Percentiles rank a stretch among this genome's conserved stretches.
Evolutionary conservation across 1,140 invertebrate species (phyloP).

Genomic region (Sminthurinus signatus): DNA sequence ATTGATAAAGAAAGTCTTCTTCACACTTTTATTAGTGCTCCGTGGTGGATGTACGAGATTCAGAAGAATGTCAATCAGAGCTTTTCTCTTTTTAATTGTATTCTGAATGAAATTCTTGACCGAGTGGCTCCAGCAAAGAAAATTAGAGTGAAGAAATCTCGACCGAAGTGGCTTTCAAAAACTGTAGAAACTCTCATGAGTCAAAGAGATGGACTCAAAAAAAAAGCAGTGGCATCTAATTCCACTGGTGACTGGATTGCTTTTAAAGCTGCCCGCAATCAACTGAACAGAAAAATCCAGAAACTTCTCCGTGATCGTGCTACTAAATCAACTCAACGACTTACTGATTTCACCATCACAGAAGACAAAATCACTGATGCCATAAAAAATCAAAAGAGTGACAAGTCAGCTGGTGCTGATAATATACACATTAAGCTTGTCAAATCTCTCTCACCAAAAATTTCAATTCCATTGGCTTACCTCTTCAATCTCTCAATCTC

Average conservation of each 20-base stretch:
- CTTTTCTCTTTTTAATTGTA: background rate
- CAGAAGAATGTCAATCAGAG: background rate
- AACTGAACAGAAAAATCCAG: background rate
- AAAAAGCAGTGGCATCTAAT: background rate
- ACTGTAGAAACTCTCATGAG: background rate
- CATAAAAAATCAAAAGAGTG: background rate
- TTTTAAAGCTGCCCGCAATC: background rate
- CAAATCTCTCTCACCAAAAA: background rate
- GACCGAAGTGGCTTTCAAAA: background rate
- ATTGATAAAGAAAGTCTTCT: background rate
- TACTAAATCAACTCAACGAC: background rate
- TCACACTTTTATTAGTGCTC: background rate
- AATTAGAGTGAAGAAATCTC: background rate
- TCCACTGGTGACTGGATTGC: background rate
- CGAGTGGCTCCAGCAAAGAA: background rate
- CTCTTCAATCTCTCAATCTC: background rate
- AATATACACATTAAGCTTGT: background rate
- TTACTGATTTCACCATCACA: background rate
- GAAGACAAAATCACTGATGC: background rate
- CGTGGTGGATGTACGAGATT: background rate
- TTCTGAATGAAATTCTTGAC: background rate
- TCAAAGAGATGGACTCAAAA: background rate
- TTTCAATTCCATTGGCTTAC: background rate
- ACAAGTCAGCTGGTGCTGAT: conserved; percentile 7
- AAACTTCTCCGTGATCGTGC: background rate